Evolutionary conservation across 2,888 invertebrate genomes (phyloP).

Genomic region (Hyppa rectilinea): DNA sequence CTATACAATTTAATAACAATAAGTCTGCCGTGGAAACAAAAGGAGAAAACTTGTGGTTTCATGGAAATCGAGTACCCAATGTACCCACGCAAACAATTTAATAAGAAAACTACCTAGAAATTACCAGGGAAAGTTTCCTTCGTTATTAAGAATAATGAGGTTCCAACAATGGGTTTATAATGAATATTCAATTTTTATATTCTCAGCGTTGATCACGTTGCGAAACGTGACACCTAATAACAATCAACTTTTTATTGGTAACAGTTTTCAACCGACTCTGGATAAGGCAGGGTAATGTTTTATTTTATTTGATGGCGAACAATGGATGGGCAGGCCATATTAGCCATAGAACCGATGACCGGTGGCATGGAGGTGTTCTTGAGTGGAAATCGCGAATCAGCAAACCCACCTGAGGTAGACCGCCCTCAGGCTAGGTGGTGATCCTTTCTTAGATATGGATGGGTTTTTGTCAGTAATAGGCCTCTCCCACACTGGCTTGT

Average conservation of each 20-base stretch:
- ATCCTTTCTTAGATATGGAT: too few species aligned
- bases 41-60: not conserved
- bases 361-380: too few species aligned
- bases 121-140: slow-evolving; percentile 4
- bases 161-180: slow-evolving; percentile 21
- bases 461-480: too few species aligned
- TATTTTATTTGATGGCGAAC: not conserved
- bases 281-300: not conserved
- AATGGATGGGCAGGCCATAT: too few species aligned
- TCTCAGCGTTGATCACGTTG: not conserved
- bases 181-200: slow-evolving; percentile 23
- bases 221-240: slow-evolving; percentile 16
- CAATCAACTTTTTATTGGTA: not conserved
- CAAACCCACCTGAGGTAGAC: too few species aligned
- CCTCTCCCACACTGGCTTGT: too few species aligned
- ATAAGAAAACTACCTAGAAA: slow-evolving; percentile 13
- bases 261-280: not conserved
- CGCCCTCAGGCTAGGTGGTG: too few species aligned
- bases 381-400: too few species aligned
- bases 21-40: slow-evolving; percentile 8
- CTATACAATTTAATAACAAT: slow-evolving; percentile 5
- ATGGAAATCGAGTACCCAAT: slow-evolving; percentile 4
- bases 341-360: not conserved
- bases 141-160: slow-evolving; percentile 20
- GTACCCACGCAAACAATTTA: slow-evolving; percentile 21